Evolutionary conservation across 2,888 invertebrate species (phyloP), one percentile per base, ranked within the genome.

Genomic region (Orchesella flavescens): DNA sequence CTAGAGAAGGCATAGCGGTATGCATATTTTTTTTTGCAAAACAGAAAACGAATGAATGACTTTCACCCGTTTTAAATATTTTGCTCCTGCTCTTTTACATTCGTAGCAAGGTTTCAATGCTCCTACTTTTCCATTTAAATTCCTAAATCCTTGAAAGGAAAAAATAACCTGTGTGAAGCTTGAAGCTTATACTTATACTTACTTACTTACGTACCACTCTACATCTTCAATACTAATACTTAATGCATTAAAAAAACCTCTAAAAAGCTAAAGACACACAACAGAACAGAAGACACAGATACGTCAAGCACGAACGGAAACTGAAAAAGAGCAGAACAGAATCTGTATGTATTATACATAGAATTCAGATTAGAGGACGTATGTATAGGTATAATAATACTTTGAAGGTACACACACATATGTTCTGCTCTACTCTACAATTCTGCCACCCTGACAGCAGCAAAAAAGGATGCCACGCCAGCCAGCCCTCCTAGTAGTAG

Each of bases 31-130:
- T 23, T 61, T 61, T 24, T 61, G n/a, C 24, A 61, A 24, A 61
- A 24, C 9, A 23, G 24, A 61, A 61, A 34, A 19, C 12, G 61
- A 61, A 61, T 24, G 19, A 23, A 19, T 13, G 61, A 19, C 24
- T 61, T 61, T 61, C 61, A 24, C 24, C 19, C 61, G 24, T 61
- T 61, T 61, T 61, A 61, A 21, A 61, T 61, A 61, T 61, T 61
- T 21, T n/a, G 4, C 61, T 5, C n/a, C 5, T 10, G 57, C 34
- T 17, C 57, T 57, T 61, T 61, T 53, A 13, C 53, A 13, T n/a
- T n/a, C 53, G n/a, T 12, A 53, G 53, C 53, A 5, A 3, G 53
- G 2, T 61, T 34, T 61, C 24, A 61, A n/a, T 57, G 61, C 24
- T 24, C 24, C 34, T 34, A 34, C 34, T 34, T 34, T 34, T 61